A percentile compares a stretch with the other conserved stretches of the same genome.
These are phyloP conservation scores for Tupiocoris notatus DNA, from an alignment of 2,888 invertebrate species.

Conservation along the genomic window DNA sequence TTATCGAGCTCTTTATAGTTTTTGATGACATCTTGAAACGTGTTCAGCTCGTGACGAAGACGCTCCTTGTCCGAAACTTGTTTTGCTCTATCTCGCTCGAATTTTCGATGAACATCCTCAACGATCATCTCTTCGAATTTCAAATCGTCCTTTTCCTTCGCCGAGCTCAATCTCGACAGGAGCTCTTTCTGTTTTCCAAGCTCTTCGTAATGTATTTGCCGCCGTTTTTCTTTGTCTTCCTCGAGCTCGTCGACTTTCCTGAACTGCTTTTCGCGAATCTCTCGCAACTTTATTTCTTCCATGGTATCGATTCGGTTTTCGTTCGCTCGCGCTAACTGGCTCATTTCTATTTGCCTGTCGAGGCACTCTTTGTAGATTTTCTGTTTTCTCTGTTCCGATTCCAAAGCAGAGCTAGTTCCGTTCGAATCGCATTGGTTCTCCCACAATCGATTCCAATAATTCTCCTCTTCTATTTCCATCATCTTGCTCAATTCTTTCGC, in stretches of 20 bases:
- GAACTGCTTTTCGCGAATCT: neutral
- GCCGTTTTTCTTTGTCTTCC: neutral
- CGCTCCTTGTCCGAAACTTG: neutral
- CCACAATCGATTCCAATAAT: constrained; percentile 17
- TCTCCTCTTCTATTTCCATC: constrained; percentile 29
- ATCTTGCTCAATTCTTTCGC: constrained; percentile 22
- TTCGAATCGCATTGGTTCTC: neutral
- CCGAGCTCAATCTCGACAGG: neutral
- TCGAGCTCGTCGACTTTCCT: neutral
- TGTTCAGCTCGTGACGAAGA: neutral
- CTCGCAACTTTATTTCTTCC: too few species aligned
- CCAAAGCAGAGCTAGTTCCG: neutral
- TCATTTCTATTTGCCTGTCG: neutral
- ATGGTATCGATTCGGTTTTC: neutral
- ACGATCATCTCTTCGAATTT: neutral
- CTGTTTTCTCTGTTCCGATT: neutral
- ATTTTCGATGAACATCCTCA: neutral
- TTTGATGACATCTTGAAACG: neutral
- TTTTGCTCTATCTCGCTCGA: neutral
- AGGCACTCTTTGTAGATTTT: neutral
- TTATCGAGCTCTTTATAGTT: neutral
- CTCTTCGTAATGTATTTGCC: neutral
- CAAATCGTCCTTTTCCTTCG: neutral
- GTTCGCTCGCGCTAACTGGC: neutral
- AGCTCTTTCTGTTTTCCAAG: neutral